These are phyloP conservation scores for Colossoma macropomum DNA, from an alignment of 2,113 vertebrate genomes.

Conservation along the genomic window DNA sequence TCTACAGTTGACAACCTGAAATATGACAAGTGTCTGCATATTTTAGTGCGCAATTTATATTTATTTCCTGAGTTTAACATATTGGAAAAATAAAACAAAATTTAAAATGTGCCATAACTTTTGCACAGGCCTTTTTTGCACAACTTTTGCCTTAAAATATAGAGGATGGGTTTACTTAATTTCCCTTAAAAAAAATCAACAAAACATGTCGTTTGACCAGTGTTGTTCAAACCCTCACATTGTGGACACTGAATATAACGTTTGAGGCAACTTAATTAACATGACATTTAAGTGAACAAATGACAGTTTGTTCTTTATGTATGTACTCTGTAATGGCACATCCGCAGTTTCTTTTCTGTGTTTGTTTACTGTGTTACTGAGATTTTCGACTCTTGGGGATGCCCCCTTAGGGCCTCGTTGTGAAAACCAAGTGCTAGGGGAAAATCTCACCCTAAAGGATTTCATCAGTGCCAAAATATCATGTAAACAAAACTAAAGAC, in stretches of 20 bases:
- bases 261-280: not conserved
- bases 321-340: not conserved
- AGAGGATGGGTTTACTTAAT: too few relatives aligned
- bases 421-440: slow-evolving; percentile 30
- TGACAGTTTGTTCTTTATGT: not conserved
- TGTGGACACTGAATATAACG: not conserved
- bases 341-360: slow-evolving; percentile 15
- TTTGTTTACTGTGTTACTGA: slow-evolving; percentile 37
- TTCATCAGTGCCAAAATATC: slow-evolving; percentile 54
- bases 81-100: too few relatives aligned
- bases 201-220: too few relatives aligned
- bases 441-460: slow-evolving; percentile 47
- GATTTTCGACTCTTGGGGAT: slow-evolving; percentile 53
- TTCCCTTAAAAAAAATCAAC: too few relatives aligned
- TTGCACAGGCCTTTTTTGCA: too few relatives aligned
- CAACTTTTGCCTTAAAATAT: too few relatives aligned
- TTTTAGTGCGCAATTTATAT: too few relatives aligned
- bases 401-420: slow-evolving; percentile 24
- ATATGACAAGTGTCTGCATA: too few relatives aligned
- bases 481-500: slow-evolving; percentile 50
- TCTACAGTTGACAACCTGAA: too few relatives aligned
- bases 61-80: too few relatives aligned
- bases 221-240: not conserved
- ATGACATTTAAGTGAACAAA: not conserved
- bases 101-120: too few relatives aligned